A percentile compares a stretch with the other conserved stretches of the same genome.
phyloP scores from a whole-genome alignment of 1,140 invertebrate species.

The Medauroidea extradentata region DNA sequence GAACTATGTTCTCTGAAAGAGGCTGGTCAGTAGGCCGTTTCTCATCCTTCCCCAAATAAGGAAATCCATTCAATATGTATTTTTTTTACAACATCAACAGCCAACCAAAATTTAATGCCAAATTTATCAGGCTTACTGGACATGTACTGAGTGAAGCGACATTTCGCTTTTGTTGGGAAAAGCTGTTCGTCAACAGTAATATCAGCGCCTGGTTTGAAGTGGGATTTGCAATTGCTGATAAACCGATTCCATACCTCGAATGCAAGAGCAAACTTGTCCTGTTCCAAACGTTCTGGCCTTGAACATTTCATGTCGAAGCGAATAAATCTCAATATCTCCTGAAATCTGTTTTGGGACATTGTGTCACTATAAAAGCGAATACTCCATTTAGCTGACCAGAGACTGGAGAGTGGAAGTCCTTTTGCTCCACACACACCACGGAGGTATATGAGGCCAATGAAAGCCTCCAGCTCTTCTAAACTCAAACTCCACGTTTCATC shows the following conservation, averaged over 20 bases:
- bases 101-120: slow-evolving; percentile 40
- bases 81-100: slow-evolving; percentile 31
- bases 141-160: slow-evolving; percentile 39
- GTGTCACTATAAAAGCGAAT: neutral
- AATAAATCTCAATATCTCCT: slow-evolving; percentile 35
- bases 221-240: slow-evolving; percentile 35
- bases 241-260: slow-evolving; percentile 38
- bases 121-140: slow-evolving; percentile 40
- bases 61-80: slow-evolving; percentile 40
- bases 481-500: slow-evolving; percentile 23
- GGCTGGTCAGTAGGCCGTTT: neutral
- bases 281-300: slow-evolving; percentile 5
- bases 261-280: slow-evolving; percentile 36
- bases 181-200: slow-evolving; percentile 27
- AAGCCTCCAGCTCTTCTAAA: slow-evolving; percentile 27
- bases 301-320: slow-evolving; percentile 32
- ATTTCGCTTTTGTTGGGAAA: slow-evolving; percentile 21
- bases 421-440: slow-evolving; percentile 30
- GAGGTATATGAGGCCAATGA: slow-evolving; percentile 31
- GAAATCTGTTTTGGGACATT: neutral
- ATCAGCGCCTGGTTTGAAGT: slow-evolving; percentile 34
- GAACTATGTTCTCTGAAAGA: slow-evolving; percentile 6
- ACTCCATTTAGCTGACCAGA: slow-evolving; percentile 2
- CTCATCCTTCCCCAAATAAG: slow-evolving; percentile 37
- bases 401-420: slow-evolving; percentile 18